These are phyloP conservation scores for Orcinus orca DNA, from an alignment of 2,113 vertebrate species.

Conservation along the genomic window DNA sequence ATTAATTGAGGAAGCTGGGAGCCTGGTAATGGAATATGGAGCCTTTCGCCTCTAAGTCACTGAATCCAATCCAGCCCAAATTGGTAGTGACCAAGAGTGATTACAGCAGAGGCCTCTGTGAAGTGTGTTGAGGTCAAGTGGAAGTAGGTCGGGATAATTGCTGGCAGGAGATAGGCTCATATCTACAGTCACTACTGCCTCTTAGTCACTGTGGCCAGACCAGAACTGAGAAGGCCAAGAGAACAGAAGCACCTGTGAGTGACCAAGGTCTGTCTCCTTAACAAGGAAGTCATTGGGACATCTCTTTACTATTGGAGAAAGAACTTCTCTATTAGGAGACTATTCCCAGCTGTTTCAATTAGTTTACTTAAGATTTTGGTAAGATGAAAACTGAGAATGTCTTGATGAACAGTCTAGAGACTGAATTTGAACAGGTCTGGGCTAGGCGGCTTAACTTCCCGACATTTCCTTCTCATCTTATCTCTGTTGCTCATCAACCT, in stretches of 20 bases:
- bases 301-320: not conserved
- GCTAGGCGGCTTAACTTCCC: not conserved
- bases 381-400: not conserved
- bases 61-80: conserved; percentile 75
- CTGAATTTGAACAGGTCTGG: not conserved
- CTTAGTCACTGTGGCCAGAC: not conserved
- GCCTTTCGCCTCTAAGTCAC: conserved; percentile 71
- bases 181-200: not conserved
- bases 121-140: conserved; percentile 35
- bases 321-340: not conserved
- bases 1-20: conserved; percentile 68
- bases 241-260: not conserved
- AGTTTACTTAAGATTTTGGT: conserved; percentile 33
- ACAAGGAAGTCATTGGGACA: not conserved
- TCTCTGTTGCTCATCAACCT: not conserved
- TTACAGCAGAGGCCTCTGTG: conserved; percentile 50
- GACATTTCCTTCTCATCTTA: not conserved
- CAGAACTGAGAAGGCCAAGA: not conserved
- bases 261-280: not conserved
- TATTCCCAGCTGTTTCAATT: not conserved
- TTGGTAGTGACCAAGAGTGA: conserved; percentile 70
- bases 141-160: not conserved
- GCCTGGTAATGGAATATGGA: conserved; percentile 70
- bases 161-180: not conserved
- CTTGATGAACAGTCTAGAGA: conserved; percentile 9